Percentiles rank a stretch among this genome's conserved stretches.
Conservation (phyloP, 1,140 invertebrate genomes). For the Acyrthosiphon pisum region DNA sequence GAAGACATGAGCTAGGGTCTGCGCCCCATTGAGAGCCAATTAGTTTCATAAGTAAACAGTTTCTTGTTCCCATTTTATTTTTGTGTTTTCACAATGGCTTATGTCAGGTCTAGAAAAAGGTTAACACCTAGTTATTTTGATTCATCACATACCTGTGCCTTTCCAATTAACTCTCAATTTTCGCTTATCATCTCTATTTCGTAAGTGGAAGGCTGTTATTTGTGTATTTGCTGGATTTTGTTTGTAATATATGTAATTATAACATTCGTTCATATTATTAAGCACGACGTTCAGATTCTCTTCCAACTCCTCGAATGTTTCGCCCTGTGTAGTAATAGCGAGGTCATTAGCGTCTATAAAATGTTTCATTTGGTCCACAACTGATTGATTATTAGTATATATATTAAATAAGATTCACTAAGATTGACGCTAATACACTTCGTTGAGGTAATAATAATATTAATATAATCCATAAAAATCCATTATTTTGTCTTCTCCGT, state of each 20-base stretch:
- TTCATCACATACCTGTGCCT: too few relatives aligned
- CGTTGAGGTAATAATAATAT: slow-evolving; percentile 59
- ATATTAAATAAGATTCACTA: slow-evolving; percentile 10
- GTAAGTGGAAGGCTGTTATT: too few relatives aligned
- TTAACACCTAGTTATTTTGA: too few relatives aligned
- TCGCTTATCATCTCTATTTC: too few relatives aligned
- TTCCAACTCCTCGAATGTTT: not conserved
- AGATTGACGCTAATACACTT: slow-evolving; percentile 60
- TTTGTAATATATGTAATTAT: not conserved
- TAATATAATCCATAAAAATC: not conserved
- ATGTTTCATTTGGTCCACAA: not conserved
- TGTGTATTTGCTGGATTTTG: not conserved
- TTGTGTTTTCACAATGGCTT: too few relatives aligned
- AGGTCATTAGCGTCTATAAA: slow-evolving; percentile 47
- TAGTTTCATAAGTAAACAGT: too few relatives aligned
- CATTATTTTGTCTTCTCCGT: slow-evolving; percentile 58
- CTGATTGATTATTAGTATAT: slow-evolving; percentile 60
- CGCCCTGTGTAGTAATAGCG: not conserved
- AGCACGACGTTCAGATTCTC: not conserved
- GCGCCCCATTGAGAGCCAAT: too few relatives aligned
- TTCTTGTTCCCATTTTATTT: too few relatives aligned
- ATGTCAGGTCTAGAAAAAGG: too few relatives aligned
- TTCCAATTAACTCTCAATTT: too few relatives aligned
- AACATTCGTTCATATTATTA: not conserved
- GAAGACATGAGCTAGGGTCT: too few relatives aligned